Percentiles rank a stretch among this genome's conserved stretches.
These are phyloP conservation scores for Esperia sulphurella DNA, from an alignment of 2,888 invertebrate genomes.

Conservation along the genomic window DNA sequence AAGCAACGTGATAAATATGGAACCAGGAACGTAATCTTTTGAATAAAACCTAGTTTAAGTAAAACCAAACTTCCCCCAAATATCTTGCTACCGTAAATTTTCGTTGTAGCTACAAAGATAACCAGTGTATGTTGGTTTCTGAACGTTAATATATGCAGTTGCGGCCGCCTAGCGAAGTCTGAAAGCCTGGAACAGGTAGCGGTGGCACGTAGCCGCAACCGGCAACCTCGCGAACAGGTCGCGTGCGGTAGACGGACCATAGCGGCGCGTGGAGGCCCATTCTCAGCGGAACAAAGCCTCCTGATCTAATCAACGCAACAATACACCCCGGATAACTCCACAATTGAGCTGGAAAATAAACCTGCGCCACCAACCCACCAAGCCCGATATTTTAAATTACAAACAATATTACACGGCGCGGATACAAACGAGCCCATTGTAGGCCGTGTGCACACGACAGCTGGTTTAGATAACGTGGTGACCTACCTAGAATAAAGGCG, in stretches of 20 bases:
- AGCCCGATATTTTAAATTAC: slow-evolving; percentile 72
- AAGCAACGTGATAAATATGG: too few relatives aligned
- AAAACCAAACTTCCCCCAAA: neutral
- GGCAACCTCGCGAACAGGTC: slow-evolving; percentile 42
- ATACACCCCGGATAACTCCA: slow-evolving; percentile 61
- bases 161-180: slow-evolving; percentile 28
- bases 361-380: slow-evolving; percentile 39
- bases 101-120: slow-evolving; percentile 18
- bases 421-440: slow-evolving; percentile 71
- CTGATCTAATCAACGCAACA: slow-evolving; percentile 77
- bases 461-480: slow-evolving; percentile 73
- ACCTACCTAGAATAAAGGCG: slow-evolving; percentile 66
- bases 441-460: slow-evolving; percentile 65
- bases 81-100: slow-evolving; percentile 14
- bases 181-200: slow-evolving; percentile 29
- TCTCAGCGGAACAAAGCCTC: slow-evolving; percentile 64
- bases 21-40: too few relatives aligned
- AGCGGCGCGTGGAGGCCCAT: slow-evolving; percentile 47
- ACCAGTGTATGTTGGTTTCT: slow-evolving; percentile 18
- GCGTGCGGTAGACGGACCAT: slow-evolving; percentile 54
- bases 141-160: slow-evolving; percentile 30
- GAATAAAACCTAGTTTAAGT: too few relatives aligned
- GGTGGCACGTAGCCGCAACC: slow-evolving; percentile 33
- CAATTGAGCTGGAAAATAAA: slow-evolving; percentile 65
- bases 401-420: slow-evolving; percentile 67